These are phyloP conservation scores for Euwallacea similis DNA, from an alignment of 1,140 invertebrate genomes.

Conservation along the genomic window DNA sequence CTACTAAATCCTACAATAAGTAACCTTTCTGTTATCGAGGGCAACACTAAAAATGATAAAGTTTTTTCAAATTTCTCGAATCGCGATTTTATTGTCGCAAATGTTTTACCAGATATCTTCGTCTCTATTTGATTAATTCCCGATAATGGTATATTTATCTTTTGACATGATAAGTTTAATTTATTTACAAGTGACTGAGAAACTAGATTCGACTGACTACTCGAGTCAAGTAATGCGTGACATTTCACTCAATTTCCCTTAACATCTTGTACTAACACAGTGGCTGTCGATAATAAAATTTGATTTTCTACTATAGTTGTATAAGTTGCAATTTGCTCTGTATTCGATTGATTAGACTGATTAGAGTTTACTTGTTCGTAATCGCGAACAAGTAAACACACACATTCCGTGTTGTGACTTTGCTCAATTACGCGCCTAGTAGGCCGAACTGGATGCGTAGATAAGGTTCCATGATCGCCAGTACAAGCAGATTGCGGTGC, in stretches of 20 bases:
- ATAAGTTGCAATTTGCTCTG: slow-evolving; percentile 28
- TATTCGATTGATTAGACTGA: slow-evolving; percentile 8
- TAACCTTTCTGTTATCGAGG: slow-evolving; percentile 20
- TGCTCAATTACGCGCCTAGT: too few relatives aligned
- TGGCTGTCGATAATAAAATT: too few relatives aligned
- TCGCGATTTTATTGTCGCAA: slow-evolving; percentile 23
- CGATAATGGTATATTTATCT: slow-evolving; percentile 22
- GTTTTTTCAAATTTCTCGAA: slow-evolving; percentile 11
- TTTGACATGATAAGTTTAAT: slow-evolving; percentile 23
- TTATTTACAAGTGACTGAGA: slow-evolving; percentile 16
- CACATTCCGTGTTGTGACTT: too few relatives aligned
- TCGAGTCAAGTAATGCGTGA: too few relatives aligned
- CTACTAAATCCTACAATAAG: slow-evolving; percentile 20
- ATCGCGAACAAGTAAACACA: neutral
- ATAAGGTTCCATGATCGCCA: neutral
- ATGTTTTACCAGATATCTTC: neutral
- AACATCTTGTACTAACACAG: too few relatives aligned
- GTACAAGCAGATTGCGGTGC: neutral
- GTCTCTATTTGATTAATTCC: slow-evolving; percentile 24
- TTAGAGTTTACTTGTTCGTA: slow-evolving; percentile 16
- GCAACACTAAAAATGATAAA: slow-evolving; percentile 32
- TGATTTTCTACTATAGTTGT: too few relatives aligned
- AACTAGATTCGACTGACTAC: too few relatives aligned
- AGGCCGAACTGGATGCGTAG: too few relatives aligned
- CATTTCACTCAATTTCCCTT: too few relatives aligned